Base-by-base conservation (phyloP, 2,113 vertebrate species). In the Hippocampus guttulatus region DNA sequence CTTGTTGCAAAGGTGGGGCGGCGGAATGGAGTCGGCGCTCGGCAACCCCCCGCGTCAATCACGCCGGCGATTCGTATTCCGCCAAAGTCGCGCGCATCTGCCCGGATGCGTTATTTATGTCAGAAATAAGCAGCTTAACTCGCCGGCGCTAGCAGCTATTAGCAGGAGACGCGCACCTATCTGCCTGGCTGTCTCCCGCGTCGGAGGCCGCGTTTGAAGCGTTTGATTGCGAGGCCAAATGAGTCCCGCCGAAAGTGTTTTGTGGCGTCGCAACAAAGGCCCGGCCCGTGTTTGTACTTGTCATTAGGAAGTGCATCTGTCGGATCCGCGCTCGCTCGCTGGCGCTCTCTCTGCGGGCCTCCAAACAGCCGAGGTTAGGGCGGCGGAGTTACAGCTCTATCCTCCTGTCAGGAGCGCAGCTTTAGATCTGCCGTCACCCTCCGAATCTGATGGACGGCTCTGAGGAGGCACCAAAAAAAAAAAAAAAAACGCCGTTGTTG, bases 101-200 rank as follows among this genome's bases (percentile, higher is more conserved):
- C 85, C 89, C 84, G 86, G 84, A 90, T 92, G 88, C 89, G 92
- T 92, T 91, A 91, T 91, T 92, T 91, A 91, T 91, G 87, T 88
- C 80, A 78, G 85, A 90, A 90, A 91, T 91, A 92, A 91, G 89
- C 89, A 84, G 88, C 90, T 92, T 90, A 91, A 90, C 91, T 71
- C 49, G 33, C 79, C 87, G 86, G 58, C 85, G 85, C 85, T 85
- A 89, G 80, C 86, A 91, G 89, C 90, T 90, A 92, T 92, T 89
- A 91, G 85, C 88, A 89, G 68, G 88, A 92, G 92, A 91, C 84
- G 68, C 84, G 81, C 87, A 90, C 81, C 89, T 89, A 84, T 81
- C 82, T 67, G 76, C 68, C 82, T 82, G 79, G 72, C 78, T 23
- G 60, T 84, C 84, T 87, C 81, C 89, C 43, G n/a, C 88, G 68